Evolutionary conservation across 2,888 invertebrate genomes (phyloP), one percentile per base, ranked within the genome.

Genomic region (Drosophila neutralis): DNA sequence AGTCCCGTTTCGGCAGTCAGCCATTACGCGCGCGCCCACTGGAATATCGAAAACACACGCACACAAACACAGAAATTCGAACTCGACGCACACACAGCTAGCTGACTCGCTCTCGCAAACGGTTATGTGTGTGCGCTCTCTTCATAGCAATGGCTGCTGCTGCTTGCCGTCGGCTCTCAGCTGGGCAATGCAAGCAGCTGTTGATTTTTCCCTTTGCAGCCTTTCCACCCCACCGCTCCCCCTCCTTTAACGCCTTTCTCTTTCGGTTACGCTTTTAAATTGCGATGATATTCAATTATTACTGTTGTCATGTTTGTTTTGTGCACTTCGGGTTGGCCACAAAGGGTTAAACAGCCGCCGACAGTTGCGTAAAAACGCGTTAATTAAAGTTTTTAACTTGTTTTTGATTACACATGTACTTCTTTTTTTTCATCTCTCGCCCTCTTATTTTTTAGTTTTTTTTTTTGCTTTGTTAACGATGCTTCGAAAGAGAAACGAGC

Each of bases 231-330:
- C 5, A 21, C 40, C 11, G 4, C 4, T 59, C 35, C 53, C 38
- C 42, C 10, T 15, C 29, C n/a, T 2, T 49, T 24, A 53, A 18
- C 29, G 4, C 38, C 45, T 13, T 27, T 24, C 11, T 45, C 15
- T 45, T 42, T 52, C 42, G 75, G 82, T 81, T 81, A 69, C 76
- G 82, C 78, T 86, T 90, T 90, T 87, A 88, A 83, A 88, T 88
- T 83, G 87, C 89, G 80, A 78, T 84, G 89, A 87, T 90, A 90
- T 87, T 87, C 87, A 90, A 87, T 87, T 87, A 87, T 89, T 90
- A 82, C 89, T 76, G 80, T 89, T 87, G 89, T 87, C 89, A 84
- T 90, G 87, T 90, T 87, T 90, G 89, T 74, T 81, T 84, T 81
- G 82, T 77, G 69, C 24, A 54, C 24, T 82, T 83, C 82, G 86